phyloP scores from a whole-genome alignment of 2,113 vertebrate species.

The Plectropomus leopardus region DNA sequence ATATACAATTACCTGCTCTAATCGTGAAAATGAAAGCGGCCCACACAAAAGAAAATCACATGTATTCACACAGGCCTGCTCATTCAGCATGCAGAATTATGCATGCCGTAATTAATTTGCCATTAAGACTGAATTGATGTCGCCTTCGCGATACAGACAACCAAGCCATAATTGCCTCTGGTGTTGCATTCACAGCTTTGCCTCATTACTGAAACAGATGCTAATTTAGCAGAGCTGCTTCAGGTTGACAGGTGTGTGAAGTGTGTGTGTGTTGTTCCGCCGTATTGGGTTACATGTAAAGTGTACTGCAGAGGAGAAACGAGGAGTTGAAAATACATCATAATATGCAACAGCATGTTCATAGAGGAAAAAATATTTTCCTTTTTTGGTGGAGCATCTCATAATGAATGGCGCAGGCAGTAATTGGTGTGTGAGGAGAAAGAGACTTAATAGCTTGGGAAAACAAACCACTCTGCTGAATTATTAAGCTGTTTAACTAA shows the following conservation, averaged over 20 bases:
- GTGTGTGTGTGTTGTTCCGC: conserved; percentile 10
- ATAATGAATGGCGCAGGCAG: conserved; percentile 38
- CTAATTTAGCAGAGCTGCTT: conserved; percentile 69
- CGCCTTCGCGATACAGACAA: conserved; percentile 70
- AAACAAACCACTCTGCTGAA: conserved; percentile 52
- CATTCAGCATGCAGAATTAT: conserved; percentile 78
- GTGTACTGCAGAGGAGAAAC: not conserved
- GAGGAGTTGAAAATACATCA: conserved; percentile 35
- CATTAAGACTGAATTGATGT: conserved; percentile 81
- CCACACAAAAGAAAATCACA: conserved; percentile 46
- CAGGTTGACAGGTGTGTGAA: conserved; percentile 69
- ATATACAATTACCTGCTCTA: conserved; percentile 41
- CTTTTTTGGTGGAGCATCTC: conserved; percentile 32
- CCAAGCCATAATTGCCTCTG: conserved; percentile 77
- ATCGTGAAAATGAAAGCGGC: conserved; percentile 38
- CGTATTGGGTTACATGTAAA: not conserved
- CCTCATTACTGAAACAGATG: conserved; percentile 82
- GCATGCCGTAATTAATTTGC: conserved; percentile 82
- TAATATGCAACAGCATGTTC: conserved; percentile 21
- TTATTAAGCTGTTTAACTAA: conserved; percentile 48
- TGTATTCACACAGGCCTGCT: conserved; percentile 54
- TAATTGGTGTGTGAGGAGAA: conserved; percentile 43
- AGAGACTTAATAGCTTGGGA: conserved; percentile 12
- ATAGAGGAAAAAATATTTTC: not conserved
- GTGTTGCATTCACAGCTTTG: conserved; percentile 71